phyloP scores from a whole-genome alignment of 2,888 invertebrate genomes.

The Drosophila eohydei region DNA sequence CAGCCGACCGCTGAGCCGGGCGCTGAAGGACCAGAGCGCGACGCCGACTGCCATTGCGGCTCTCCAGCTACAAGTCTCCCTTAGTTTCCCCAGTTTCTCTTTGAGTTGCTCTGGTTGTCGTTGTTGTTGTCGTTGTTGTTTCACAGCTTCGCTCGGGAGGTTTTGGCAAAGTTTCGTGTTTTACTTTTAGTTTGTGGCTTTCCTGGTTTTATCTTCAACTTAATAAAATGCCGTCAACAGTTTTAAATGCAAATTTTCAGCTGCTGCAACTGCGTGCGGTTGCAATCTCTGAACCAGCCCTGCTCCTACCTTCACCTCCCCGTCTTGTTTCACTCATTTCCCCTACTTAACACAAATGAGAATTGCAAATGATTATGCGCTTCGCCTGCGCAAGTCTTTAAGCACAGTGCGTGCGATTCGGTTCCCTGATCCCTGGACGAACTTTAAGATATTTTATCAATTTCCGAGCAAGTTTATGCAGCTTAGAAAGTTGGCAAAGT shows the following conservation, averaged over 20 bases:
- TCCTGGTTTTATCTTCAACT: constrained; percentile 81
- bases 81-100: constrained; percentile 23
- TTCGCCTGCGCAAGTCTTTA: constrained; percentile 59
- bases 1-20: constrained; percentile 73
- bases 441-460: constrained; percentile 79
- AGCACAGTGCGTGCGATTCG: constrained; percentile 27
- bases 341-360: constrained; percentile 70
- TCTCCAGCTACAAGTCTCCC: constrained; percentile 22
- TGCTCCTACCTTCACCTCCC: background rate
- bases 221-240: constrained; percentile 81
- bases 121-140: constrained; percentile 51
- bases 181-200: constrained; percentile 81
- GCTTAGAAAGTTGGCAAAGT: constrained; percentile 57
- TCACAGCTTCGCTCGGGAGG: constrained; percentile 76
- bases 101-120: constrained; percentile 41
- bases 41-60: constrained; percentile 22
- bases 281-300: constrained; percentile 43
- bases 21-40: constrained; percentile 57
- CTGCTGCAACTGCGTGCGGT: constrained; percentile 61
- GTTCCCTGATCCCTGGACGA: constrained; percentile 29
- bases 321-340: constrained; percentile 2
- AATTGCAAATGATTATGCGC: constrained; percentile 78
- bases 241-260: constrained; percentile 81
- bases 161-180: constrained; percentile 76
- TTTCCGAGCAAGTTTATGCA: constrained; percentile 65